Evolutionary conservation across 35 echinoderm and acorn worm species (phyloP).

Genomic region (Apostichopus japonicus): DNA sequence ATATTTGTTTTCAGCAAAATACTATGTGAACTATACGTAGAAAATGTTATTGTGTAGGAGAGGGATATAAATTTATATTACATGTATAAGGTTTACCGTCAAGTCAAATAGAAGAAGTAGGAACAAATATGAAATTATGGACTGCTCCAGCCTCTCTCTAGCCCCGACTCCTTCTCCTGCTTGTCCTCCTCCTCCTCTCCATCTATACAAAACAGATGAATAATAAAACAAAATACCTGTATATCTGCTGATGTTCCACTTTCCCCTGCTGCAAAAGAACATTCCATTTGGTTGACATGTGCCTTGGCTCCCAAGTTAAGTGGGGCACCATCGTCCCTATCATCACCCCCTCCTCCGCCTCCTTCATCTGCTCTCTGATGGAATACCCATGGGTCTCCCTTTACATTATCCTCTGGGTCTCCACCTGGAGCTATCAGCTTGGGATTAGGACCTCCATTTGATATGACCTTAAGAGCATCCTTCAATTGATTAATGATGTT

Average conservation of each 20-base stretch:
- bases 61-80: no score
- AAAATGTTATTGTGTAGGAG: no score
- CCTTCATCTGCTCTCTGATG: constrained; percentile 12
- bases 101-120: no score
- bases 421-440: neutral
- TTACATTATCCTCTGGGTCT: neutral
- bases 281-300: constrained; percentile 75
- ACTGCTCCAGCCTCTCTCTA: no score
- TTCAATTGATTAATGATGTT: constrained; percentile 78
- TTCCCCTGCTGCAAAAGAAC: constrained; percentile 74
- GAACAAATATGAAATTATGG: no score
- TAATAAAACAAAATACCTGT: constrained; percentile 62
- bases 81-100: no score
- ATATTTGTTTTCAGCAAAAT: no score
- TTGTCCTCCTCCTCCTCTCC: no score
- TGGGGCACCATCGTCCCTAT: neutral
- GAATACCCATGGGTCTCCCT: neutral
- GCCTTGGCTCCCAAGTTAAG: constrained; percentile 44
- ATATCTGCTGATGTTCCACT: constrained; percentile 82
- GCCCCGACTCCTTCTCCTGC: no score
- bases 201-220: neutral
- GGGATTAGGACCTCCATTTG: constrained; percentile 55
- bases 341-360: constrained; percentile 15
- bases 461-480: constrained; percentile 67
- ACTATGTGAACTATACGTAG: no score